Percentiles rank a stretch among this genome's conserved stretches.
These are phyloP conservation scores for Halocynthia aurantium DNA, from an alignment of 23 tunicate genomes.

Conservation along the genomic window DNA sequence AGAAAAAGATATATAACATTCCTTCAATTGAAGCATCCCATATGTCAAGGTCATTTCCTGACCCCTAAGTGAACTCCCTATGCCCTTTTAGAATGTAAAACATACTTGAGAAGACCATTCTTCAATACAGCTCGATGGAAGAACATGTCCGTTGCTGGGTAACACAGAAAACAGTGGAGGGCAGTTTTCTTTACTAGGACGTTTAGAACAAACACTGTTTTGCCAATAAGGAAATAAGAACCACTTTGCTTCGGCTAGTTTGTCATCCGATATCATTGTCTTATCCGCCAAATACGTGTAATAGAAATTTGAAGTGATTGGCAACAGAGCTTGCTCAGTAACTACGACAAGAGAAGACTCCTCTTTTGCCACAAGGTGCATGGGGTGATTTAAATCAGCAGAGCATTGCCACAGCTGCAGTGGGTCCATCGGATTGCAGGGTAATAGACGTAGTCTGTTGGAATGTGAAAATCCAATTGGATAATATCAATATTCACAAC, in stretches of 20 bases:
- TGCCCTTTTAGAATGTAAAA: not conserved
- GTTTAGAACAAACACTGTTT: not conserved
- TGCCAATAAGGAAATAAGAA: too few relatives aligned
- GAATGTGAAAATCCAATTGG: not conserved
- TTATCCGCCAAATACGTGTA: slow-evolving; percentile 6
- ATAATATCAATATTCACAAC: not conserved
- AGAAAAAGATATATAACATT: too few relatives aligned
- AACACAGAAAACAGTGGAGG: slow-evolving; percentile 34
- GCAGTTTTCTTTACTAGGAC: slow-evolving; percentile 8
- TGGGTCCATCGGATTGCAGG: slow-evolving; percentile 43
- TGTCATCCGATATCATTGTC: not conserved
- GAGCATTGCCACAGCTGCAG: slow-evolving; percentile 67
- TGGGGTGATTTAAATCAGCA: slow-evolving; percentile 27
- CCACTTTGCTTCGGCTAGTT: too few relatives aligned
- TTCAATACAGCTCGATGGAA: slow-evolving; percentile 40
- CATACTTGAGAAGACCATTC: slow-evolving; percentile 46
- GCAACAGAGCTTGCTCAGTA: slow-evolving; percentile 1
- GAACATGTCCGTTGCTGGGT: slow-evolving; percentile 33
- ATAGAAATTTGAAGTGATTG: not conserved
- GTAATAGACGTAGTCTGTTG: slow-evolving; percentile 17
- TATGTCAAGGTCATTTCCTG: not conserved
- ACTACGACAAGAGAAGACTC: slow-evolving; percentile 2
- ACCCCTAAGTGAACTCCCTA: too few relatives aligned
- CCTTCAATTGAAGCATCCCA: not conserved
- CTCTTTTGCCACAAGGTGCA: not conserved